Percentiles rank a stretch among this genome's conserved stretches.
Conservation (phyloP, 2,113 vertebrate species). For the Suricata suricatta region DNA sequence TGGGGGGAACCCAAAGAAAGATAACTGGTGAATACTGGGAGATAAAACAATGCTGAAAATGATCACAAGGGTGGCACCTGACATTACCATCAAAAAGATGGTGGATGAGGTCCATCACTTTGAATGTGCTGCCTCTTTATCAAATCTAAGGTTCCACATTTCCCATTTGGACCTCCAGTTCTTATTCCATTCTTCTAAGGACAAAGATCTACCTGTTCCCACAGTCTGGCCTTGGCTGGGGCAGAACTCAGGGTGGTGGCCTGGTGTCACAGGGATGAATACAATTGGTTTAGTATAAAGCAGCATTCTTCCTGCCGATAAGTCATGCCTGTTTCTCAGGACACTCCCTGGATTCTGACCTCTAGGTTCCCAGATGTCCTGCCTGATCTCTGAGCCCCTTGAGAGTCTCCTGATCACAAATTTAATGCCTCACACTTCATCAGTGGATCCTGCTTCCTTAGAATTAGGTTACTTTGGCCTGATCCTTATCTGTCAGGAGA, state of each 20-base stretch:
- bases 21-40: neutral
- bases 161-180: neutral
- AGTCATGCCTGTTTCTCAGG: neutral
- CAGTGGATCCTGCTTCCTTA: neutral
- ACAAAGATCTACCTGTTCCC: neutral
- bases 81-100: neutral
- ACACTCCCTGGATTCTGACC: neutral
- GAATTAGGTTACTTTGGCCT: neutral
- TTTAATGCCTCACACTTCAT: neutral
- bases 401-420: neutral
- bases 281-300: neutral
- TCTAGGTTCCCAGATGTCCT: neutral
- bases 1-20: neutral
- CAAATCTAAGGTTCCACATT: neutral
- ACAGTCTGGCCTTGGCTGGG: neutral
- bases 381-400: neutral
- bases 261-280: too few relatives aligned
- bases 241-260: neutral
- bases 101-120: neutral
- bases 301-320: neutral
- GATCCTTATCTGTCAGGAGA: neutral
- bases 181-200: neutral
- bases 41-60: neutral
- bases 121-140: neutral
- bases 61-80: neutral